These are phyloP conservation scores for Catalaphyllia jardinei DNA, from an alignment of 64 coral and sea anemone species.

Conservation along the genomic window DNA sequence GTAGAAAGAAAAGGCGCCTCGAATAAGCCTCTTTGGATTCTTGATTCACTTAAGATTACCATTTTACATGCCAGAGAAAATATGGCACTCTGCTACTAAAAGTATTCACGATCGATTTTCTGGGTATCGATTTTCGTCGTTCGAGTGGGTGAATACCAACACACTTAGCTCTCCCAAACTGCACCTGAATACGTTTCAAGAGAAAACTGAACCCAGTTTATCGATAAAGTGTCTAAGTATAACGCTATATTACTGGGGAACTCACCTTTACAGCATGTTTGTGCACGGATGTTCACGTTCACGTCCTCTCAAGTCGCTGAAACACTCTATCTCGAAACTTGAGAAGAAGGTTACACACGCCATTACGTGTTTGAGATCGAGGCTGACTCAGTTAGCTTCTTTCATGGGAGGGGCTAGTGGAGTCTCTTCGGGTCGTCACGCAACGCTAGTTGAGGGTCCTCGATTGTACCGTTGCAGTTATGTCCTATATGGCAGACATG, in stretches of 20 bases:
- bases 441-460: neutral
- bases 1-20: too few species aligned
- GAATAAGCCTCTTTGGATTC: too few species aligned
- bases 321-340: slow-evolving; percentile 1
- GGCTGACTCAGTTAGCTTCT: neutral
- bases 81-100: too few species aligned
- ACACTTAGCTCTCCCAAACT: neutral
- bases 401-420: slow-evolving; percentile 1
- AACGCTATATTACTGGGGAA: neutral
- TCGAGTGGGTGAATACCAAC: neutral
- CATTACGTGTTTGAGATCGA: neutral
- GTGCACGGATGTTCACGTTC: neutral
- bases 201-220: neutral
- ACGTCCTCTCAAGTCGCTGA: neutral
- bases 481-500: too few species aligned
- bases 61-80: too few species aligned
- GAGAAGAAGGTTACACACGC: neutral
- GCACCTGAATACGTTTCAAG: neutral
- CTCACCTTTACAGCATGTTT: neutral
- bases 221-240: too few species aligned
- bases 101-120: neutral
- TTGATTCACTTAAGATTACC: too few species aligned
- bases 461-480: too few species aligned
- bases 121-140: neutral
- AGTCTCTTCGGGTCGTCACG: neutral